Percentiles rank a stretch among this genome's conserved stretches.
Conservation (phyloP, 2,113 vertebrate species). For the Engraulis encrasicolus region DNA sequence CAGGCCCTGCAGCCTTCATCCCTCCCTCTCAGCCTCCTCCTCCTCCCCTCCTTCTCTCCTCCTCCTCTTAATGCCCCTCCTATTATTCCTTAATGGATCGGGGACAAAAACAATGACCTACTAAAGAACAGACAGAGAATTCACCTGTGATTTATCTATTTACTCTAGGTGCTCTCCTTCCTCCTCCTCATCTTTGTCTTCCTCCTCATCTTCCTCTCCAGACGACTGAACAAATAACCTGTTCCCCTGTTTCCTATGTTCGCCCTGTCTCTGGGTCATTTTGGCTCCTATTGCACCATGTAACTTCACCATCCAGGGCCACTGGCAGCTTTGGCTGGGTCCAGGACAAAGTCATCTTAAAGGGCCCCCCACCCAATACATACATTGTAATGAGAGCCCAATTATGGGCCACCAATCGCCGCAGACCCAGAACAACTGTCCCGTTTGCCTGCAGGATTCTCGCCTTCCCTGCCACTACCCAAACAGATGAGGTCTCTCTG, state of each 20-base stretch:
- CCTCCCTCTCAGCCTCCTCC: constrained; percentile 42
- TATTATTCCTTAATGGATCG: constrained; percentile 68
- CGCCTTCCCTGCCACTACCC: too few relatives aligned
- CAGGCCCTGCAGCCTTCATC: constrained; percentile 50
- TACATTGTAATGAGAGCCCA: too few relatives aligned
- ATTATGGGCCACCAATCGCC: too few relatives aligned
- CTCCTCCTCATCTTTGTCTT: too few relatives aligned
- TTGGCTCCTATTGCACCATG: too few relatives aligned
- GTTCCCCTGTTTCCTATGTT: not conserved
- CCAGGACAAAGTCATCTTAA: too few relatives aligned
- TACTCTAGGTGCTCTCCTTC: constrained; percentile 43
- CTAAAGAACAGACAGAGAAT: constrained; percentile 64
- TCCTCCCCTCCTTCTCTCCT: constrained; percentile 54
- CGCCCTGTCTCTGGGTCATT: not conserved
- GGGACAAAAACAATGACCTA: constrained; percentile 66
- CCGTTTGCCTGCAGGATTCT: too few relatives aligned
- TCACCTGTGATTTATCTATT: constrained; percentile 68
- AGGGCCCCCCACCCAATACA: too few relatives aligned
- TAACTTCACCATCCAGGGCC: too few relatives aligned
- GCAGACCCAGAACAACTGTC: too few relatives aligned
- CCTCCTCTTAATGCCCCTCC: constrained; percentile 54
- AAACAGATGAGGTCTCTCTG: not conserved
- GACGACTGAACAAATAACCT: constrained; percentile 47
- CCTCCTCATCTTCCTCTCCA: too few relatives aligned
- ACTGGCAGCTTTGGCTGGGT: too few relatives aligned